Percentiles rank a stretch among this genome's conserved stretches.
Conservation (phyloP, 1,140 invertebrate genomes). For the Globodera rostochiensis region DNA sequence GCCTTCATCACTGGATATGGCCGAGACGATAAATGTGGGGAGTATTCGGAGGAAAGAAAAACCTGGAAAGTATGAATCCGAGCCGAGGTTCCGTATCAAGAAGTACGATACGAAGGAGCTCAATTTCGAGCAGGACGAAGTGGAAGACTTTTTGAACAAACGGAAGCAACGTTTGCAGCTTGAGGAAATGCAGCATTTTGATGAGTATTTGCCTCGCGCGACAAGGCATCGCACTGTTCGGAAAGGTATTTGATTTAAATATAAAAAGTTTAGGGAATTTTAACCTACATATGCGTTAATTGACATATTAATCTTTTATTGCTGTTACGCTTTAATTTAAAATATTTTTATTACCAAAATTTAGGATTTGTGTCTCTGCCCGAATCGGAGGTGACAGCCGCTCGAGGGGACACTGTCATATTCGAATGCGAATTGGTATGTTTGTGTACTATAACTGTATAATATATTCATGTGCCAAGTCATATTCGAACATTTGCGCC, state of each 20-base stretch:
- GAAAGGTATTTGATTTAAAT: background rate
- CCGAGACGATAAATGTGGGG: background rate
- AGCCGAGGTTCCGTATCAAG: background rate
- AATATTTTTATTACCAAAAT: background rate
- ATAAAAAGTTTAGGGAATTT: too few species aligned
- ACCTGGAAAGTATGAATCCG: background rate
- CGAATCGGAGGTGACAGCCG: constrained; percentile 38
- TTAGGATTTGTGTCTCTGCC: constrained; percentile 31
- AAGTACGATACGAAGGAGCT: constrained; percentile 19
- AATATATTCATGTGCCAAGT: too few species aligned
- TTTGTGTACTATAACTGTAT: too few species aligned
- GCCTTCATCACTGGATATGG: background rate
- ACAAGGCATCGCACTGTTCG: constrained; percentile 16
- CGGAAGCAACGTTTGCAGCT: constrained; percentile 21
- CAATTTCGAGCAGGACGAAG: constrained; percentile 21
- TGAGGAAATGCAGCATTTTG: constrained; percentile 29
- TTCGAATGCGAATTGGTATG: constrained; percentile 26
- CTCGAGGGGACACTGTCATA: constrained; percentile 57
- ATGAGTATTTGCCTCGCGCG: constrained; percentile 9
- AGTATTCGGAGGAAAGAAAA: constrained; percentile 3
- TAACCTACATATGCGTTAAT: too few species aligned
- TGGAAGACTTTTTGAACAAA: constrained; percentile 29
- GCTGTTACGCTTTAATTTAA: too few species aligned
- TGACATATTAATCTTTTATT: too few species aligned
- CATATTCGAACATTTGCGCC: too few species aligned